phyloP scores from a whole-genome alignment of 2,113 vertebrate genomes.

The Lamprologus callipterus region DNA sequence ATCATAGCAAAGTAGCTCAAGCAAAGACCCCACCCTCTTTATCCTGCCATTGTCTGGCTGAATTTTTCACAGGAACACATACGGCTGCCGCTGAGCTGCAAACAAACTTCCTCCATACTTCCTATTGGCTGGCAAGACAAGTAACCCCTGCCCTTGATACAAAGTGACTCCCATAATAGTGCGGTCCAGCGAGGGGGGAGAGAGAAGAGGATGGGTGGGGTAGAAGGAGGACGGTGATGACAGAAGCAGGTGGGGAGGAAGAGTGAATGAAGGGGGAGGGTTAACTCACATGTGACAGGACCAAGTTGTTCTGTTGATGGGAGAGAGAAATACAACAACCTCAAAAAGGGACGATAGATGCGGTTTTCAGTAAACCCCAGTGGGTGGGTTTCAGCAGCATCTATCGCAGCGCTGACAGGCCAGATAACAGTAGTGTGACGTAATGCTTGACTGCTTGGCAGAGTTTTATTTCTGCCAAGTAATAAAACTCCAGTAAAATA shows the following conservation, averaged over 20 bases:
- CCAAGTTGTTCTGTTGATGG: conserved; percentile 72
- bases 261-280: conserved; percentile 43
- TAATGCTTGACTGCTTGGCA: neutral
- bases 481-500: too few species aligned
- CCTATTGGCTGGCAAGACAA: conserved; percentile 35
- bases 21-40: neutral
- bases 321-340: conserved; percentile 66
- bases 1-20: neutral
- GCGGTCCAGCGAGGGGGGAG: conserved; percentile 12
- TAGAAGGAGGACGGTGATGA: neutral
- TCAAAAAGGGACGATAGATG: conserved; percentile 51
- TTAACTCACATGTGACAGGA: conserved; percentile 81
- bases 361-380: conserved; percentile 13
- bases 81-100: conserved; percentile 18
- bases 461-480: neutral
- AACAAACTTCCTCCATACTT: conserved; percentile 42
- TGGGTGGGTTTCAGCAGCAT: neutral
- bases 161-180: conserved; percentile 32
- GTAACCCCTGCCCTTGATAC: conserved; percentile 35
- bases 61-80: conserved; percentile 55
- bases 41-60: conserved; percentile 62
- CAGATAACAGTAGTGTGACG: conserved; percentile 6
- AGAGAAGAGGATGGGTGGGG: neutral
- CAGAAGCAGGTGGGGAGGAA: conserved; percentile 48
- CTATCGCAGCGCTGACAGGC: neutral